Conservation (phyloP, 2,888 invertebrate genomes). For the Hofmannophila pseudospretella region DNA sequence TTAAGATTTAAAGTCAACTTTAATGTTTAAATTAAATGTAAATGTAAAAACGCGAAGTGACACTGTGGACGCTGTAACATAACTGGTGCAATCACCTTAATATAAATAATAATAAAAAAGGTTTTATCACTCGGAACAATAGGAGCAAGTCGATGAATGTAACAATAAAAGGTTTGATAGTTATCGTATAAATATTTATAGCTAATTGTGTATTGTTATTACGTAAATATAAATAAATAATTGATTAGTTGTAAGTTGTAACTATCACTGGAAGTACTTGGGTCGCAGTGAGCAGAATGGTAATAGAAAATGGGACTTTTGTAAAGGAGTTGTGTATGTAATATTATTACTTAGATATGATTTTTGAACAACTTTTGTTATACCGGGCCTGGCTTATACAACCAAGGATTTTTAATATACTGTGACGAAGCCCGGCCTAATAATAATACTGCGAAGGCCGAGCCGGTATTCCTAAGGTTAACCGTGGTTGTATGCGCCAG, state of each 20-base stretch:
- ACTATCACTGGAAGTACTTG: slow-evolving; percentile 68
- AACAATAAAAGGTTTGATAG: slow-evolving; percentile 74
- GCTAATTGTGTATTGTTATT: slow-evolving; percentile 79
- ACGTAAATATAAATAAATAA: slow-evolving; percentile 77
- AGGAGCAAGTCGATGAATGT: slow-evolving; percentile 60
- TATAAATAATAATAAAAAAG: slow-evolving; percentile 35
- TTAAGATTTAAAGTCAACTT: slow-evolving; percentile 77
- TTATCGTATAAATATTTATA: slow-evolving; percentile 78
- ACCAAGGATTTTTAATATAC: background rate
- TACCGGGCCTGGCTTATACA: slow-evolving; percentile 11
- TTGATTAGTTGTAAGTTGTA: slow-evolving; percentile 75
- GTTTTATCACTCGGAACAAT: slow-evolving; percentile 59
- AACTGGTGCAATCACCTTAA: slow-evolving; percentile 60
- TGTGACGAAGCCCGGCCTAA: too few relatives aligned
- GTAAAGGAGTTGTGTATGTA: slow-evolving; percentile 61
- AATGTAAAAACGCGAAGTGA: slow-evolving; percentile 57
- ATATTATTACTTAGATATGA: slow-evolving; percentile 42
- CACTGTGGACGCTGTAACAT: slow-evolving; percentile 56
- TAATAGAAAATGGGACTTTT: slow-evolving; percentile 48
- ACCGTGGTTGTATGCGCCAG: slow-evolving; percentile 1
- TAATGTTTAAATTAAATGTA: slow-evolving; percentile 65
- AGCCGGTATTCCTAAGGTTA: too few relatives aligned
- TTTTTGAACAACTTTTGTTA: slow-evolving; percentile 37
- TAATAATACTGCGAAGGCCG: too few relatives aligned
- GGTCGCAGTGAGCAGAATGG: slow-evolving; percentile 52